Percentiles rank a stretch among this genome's conserved stretches.
These are phyloP conservation scores for Rhagoletis pomonella DNA, from an alignment of 1,140 invertebrate genomes.

Conservation along the genomic window DNA sequence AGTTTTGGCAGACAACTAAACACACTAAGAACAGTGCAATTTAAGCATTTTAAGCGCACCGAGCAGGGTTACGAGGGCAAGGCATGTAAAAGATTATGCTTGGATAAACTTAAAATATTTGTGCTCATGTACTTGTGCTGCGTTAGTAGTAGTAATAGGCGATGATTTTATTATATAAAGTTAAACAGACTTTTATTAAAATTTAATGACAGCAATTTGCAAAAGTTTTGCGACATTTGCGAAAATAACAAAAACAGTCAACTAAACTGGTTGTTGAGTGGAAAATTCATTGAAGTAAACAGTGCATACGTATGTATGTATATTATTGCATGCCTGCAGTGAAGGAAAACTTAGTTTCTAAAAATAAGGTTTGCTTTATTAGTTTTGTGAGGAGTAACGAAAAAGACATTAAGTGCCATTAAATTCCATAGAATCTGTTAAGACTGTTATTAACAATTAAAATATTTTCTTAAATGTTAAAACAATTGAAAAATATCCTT, in stretches of 20 bases:
- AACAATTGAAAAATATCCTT: too few species aligned
- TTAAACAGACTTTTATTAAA: slow-evolving; percentile 36
- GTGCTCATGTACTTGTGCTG: neutral
- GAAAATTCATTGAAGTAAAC: neutral
- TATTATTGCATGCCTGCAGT: too few species aligned
- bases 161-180: neutral
- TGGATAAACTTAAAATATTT: neutral
- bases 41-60: neutral
- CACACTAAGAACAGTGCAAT: neutral
- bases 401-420: too few species aligned
- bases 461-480: too few species aligned
- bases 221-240: neutral
- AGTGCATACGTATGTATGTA: too few species aligned
- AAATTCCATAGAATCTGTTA: too few species aligned
- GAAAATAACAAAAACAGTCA: neutral
- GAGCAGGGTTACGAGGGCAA: neutral
- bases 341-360: neutral
- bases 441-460: too few species aligned
- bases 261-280: neutral
- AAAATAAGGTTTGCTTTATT: neutral
- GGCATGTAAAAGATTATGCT: neutral
- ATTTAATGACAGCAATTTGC: slow-evolving; percentile 30
- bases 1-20: slow-evolving; percentile 20
- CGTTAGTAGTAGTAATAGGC: neutral
- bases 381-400: neutral